Base-by-base conservation (phyloP, 2,888 invertebrate species). In the Homarus gammarus region DNA sequence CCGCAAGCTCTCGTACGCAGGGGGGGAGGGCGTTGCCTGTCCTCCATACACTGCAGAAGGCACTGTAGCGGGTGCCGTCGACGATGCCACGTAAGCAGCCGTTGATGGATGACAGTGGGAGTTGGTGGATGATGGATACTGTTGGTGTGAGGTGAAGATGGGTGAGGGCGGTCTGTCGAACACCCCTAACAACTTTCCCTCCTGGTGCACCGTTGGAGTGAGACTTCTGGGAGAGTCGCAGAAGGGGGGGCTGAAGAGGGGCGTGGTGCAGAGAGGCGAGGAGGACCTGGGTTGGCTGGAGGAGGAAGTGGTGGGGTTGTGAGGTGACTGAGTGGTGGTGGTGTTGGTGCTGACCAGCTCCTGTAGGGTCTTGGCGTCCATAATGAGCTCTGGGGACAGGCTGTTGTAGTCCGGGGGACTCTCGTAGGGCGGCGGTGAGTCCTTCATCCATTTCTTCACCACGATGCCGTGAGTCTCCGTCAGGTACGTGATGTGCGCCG, bases 351-450 rank as follows among this genome's bases (percentile, higher is more conserved):
- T 68, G 18, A 85, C 90, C 40, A 90, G 77, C 38, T 90, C 90
- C 38, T 85, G 84, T 8, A 91, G 86, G 3, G 88, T 87, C 78
- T 85, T 84, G 64, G 91, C 90, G 64, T 90, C 90, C 87, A 91
- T 90, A 36, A 92, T 87, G 49, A 92, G 72, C 75, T 92, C 91
- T 3, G 88, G 90, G 12, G 91, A 77, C 27, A 92, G 87, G 56
- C 90, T 90, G 51, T 78, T 77, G 90, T 92, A 92, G 40, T 92
- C 91, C 12, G 91, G 91, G 8, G 91, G 91, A 6, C 90, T 84
- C 77, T 92, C 91, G 87, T 92, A 92, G 2, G 91, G 91, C 8
- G 91, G 91, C 10, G 91, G 91, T 8, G 91, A 91, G 83, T 91
- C 91, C 61, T 87, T 84, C 72, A 91, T 86, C 82, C 88, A 77